These are phyloP conservation scores for Epinephelus coioides DNA, from an alignment of 2,797 vertebrate species.

Conservation along the genomic window DNA sequence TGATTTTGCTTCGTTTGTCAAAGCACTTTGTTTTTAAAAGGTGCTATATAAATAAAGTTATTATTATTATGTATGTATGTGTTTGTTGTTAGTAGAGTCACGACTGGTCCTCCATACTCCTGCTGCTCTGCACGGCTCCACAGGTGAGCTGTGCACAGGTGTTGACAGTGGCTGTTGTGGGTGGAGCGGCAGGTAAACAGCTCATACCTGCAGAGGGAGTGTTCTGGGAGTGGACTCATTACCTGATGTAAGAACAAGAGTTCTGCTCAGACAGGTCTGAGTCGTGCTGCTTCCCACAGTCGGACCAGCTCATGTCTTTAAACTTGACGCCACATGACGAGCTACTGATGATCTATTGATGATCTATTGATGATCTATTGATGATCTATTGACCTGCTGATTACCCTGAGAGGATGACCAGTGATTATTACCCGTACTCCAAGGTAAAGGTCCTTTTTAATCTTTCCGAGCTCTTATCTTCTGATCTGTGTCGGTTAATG, in stretches of 20 bases:
- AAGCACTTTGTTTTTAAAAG: no score
- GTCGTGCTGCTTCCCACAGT: not conserved
- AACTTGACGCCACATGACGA: no score
- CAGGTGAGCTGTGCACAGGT: no score
- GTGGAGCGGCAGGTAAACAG: slow-evolving; percentile 51
- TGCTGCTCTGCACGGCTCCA: no score
- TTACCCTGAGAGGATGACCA: slow-evolving; percentile 51
- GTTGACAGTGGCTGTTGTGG: no score
- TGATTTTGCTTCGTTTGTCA: no score
- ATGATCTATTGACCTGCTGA: not conserved
- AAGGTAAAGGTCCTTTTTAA: slow-evolving; percentile 72
- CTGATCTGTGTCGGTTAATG: no score
- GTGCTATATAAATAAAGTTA: no score
- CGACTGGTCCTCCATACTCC: no score
- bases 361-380: not conserved
- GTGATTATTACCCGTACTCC: slow-evolving; percentile 71
- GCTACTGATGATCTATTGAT: not conserved
- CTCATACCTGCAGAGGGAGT: slow-evolving; percentile 85
- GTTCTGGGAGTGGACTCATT: slow-evolving; percentile 74
- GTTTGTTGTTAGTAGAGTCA: no score
- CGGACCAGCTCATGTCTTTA: not conserved
- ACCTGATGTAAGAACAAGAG: no score
- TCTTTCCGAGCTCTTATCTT: not conserved
- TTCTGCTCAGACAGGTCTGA: not conserved
- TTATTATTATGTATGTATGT: no score